Base-by-base conservation (phyloP, 2,797 vertebrate genomes). In the Mormyrops attenuatus region DNA sequence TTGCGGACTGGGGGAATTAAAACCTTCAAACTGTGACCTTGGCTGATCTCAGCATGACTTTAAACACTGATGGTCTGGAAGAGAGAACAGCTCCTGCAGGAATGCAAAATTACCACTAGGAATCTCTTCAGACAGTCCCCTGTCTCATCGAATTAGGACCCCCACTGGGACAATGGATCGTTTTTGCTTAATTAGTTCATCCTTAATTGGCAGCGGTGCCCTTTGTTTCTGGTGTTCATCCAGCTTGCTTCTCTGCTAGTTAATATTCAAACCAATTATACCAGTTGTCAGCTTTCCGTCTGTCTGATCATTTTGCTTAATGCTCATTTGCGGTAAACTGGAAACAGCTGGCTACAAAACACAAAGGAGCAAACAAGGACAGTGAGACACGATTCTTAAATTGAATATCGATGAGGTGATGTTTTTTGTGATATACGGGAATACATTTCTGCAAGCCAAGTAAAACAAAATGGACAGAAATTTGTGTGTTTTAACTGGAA, bases 201-300 rank as follows among this genome's bases (percentile, higher is more conserved):
- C 20, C 86, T 57, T 87, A 87, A 57, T 87, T 60, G 53, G 86
- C 53, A 57, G 53, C 53, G 2, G 52, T 57, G 86, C 86, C 86
- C 52, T 87, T 87, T 60, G 53, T 34, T 57, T 87, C 34, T 87
- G 30, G 52, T 60, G 34, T 38, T 60, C 34, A 41, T 57, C 17
- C 53, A 57, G 86, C 86, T 87, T 60, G 86, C 52, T 20, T 86
- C 50, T 13, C 85, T 86, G 50, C 49, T 86, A 60, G 53, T 87
- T 87, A 87, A 87, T 87, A 87, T 57, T 87, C 52, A 87, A 17
- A 60, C 52, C 34, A 60, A 57, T 87, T 87, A 87, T 30, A 87
- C 86, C 15, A 41, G 86, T 87, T 87, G 52, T 87, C 86, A 38
- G 52, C 53, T 87, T 38, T 87, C 22, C 53, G 30, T 87, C 53